Evolutionary conservation across 2,797 vertebrate genomes (phyloP).

Genomic region (Arctocebus calabarensis): DNA sequence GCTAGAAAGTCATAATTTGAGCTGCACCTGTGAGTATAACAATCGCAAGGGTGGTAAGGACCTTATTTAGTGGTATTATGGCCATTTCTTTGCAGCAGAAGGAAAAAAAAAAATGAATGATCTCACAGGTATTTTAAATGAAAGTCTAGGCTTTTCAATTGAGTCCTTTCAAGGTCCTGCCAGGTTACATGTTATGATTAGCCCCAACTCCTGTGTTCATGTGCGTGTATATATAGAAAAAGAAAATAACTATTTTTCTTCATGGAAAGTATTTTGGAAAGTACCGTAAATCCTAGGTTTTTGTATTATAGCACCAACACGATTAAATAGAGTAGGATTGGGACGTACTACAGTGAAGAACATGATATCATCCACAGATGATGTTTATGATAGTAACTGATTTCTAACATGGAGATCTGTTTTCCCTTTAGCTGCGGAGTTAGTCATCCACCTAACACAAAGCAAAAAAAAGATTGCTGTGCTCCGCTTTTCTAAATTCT

Average conservation of each 20-base stretch:
- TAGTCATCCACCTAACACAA: slow-evolving; percentile 35
- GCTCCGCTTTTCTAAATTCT: slow-evolving; percentile 50
- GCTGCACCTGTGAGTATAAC: background rate
- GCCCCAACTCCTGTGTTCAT: background rate
- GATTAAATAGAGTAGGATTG: background rate
- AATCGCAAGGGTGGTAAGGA: background rate
- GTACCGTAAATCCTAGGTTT: slow-evolving; percentile 70
- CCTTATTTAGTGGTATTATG: slow-evolving; percentile 46
- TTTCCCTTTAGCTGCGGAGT: slow-evolving; percentile 67
- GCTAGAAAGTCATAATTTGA: slow-evolving; percentile 8
- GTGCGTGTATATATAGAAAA: background rate
- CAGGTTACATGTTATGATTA: background rate
- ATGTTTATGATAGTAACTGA: background rate
- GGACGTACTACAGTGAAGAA: background rate
- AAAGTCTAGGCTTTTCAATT: slow-evolving; percentile 11
- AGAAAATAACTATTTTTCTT: slow-evolving; percentile 39
- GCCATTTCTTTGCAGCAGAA: slow-evolving; percentile 44
- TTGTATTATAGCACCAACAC: slow-evolving; percentile 56
- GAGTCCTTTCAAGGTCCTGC: background rate
- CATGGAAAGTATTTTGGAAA: slow-evolving; percentile 63
- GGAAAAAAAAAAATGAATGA: background rate
- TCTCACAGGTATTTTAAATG: background rate
- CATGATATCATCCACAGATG: background rate
- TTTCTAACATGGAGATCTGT: slow-evolving; percentile 3
- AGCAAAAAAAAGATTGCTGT: background rate